These are phyloP conservation scores for Myotis myotis DNA, from an alignment of 2,797 vertebrate genomes.

Conservation along the genomic window DNA sequence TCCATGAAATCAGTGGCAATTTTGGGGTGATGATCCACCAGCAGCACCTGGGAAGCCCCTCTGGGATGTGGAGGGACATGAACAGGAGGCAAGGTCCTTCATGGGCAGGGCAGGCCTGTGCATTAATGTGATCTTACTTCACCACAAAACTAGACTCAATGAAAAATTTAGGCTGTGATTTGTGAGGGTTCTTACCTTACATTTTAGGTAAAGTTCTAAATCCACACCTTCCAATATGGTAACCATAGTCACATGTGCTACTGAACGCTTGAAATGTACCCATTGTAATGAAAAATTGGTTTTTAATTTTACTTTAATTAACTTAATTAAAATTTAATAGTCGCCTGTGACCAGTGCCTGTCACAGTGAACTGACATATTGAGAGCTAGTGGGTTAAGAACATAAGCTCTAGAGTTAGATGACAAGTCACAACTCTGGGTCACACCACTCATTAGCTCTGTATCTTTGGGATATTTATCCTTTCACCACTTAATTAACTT, in stretches of 20 bases:
- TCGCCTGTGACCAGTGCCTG: neutral
- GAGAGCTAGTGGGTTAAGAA: neutral
- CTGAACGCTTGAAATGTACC: neutral
- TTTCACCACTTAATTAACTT: neutral
- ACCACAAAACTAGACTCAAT: neutral
- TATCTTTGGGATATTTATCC: neutral
- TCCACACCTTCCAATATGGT: neutral
- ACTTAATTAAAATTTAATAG: neutral
- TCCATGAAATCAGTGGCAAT: neutral
- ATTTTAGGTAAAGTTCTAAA: neutral
- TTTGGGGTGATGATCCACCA: neutral
- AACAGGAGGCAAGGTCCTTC: neutral
- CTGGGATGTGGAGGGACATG: rapidly evolving
- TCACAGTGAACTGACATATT: neutral
- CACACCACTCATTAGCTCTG: neutral
- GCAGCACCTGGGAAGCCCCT: neutral
- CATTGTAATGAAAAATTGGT: neutral
- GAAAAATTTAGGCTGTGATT: neutral
- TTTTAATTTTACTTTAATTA: neutral
- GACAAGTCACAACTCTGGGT: neutral
- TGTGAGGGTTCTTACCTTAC: neutral
- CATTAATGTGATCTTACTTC: neutral
- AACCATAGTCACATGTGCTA: neutral
- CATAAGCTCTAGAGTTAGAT: neutral
- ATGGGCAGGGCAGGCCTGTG: rapidly evolving